A percentile compares a stretch with the other conserved stretches of the same genome.
Evolutionary conservation across 2,888 invertebrate genomes (phyloP).

Genomic region (Zelleria hepariella): DNA sequence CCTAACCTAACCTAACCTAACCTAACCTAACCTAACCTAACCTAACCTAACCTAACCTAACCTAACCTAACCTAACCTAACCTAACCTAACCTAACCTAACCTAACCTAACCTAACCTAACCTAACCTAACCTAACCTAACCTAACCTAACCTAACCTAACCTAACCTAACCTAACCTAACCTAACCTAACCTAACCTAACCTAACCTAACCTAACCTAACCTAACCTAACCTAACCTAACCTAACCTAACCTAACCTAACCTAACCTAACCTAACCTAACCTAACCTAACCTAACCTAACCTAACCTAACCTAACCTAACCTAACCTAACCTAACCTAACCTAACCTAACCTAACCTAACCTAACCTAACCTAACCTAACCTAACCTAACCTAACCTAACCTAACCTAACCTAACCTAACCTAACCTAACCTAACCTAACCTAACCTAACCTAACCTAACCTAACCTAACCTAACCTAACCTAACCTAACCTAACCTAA

Average conservation of each 20-base stretch:
- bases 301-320: slow-evolving; percentile 18
- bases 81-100: slow-evolving; percentile 16
- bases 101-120: slow-evolving; percentile 16
- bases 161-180: slow-evolving; percentile 17
- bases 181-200: slow-evolving; percentile 20
- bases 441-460: no score
- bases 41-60: slow-evolving; percentile 17
- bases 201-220: slow-evolving; percentile 19
- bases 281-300: slow-evolving; percentile 14
- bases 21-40: slow-evolving; percentile 15
- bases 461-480: no score
- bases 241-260: slow-evolving; percentile 17
- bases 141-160: slow-evolving; percentile 22
- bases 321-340: slow-evolving; percentile 13
- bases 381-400: slow-evolving; percentile 17
- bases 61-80: slow-evolving; percentile 15
- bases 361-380: slow-evolving; percentile 17
- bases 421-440: no score
- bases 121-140: slow-evolving; percentile 21
- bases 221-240: slow-evolving; percentile 19
- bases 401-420: no score
- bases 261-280: slow-evolving; percentile 17
- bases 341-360: slow-evolving; percentile 18
- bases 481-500: no score
- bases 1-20: slow-evolving; percentile 14